phyloP scores from a whole-genome alignment of 2,888 invertebrate species.

The Serrognathus titanus region DNA sequence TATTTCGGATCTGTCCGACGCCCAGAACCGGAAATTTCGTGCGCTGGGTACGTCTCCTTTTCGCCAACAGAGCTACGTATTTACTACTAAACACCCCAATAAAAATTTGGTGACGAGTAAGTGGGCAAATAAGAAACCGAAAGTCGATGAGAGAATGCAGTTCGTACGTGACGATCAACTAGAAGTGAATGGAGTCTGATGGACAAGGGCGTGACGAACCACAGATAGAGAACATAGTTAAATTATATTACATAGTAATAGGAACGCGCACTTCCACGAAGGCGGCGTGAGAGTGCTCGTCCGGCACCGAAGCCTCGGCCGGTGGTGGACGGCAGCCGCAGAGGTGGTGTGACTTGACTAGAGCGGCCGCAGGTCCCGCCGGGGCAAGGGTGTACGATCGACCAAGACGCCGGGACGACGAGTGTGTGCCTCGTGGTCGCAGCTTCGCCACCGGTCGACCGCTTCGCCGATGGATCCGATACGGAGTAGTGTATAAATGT shows the following conservation, averaged over 20 bases:
- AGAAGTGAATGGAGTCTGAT: slow-evolving; percentile 45
- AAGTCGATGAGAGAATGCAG: slow-evolving; percentile 4
- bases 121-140: slow-evolving; percentile 10
- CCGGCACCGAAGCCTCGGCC: slow-evolving; percentile 26
- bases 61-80: slow-evolving; percentile 30
- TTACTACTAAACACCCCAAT: slow-evolving; percentile 41
- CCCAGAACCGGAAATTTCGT: slow-evolving; percentile 27
- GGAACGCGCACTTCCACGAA: slow-evolving; percentile 37
- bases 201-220: slow-evolving; percentile 45
- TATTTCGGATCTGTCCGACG: slow-evolving; percentile 28
- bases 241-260: slow-evolving; percentile 36
- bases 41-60: slow-evolving; percentile 22
- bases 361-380: slow-evolving; percentile 18
- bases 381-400: slow-evolving; percentile 16
- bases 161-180: slow-evolving; percentile 35
- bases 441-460: slow-evolving; percentile 20
- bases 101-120: slow-evolving; percentile 10
- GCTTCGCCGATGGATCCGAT: slow-evolving; percentile 42
- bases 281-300: slow-evolving; percentile 33
- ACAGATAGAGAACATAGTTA: slow-evolving; percentile 36
- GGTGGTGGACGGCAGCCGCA: slow-evolving; percentile 10
- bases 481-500: slow-evolving; percentile 50
- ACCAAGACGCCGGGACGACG: slow-evolving; percentile 11
- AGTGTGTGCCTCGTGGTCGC: slow-evolving; percentile 27
- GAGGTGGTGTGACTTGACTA: slow-evolving; percentile 17